Percentiles rank a stretch among this genome's conserved stretches.
Conservation (phyloP, 2,113 vertebrate species). For the Xenopus borealis region DNA sequence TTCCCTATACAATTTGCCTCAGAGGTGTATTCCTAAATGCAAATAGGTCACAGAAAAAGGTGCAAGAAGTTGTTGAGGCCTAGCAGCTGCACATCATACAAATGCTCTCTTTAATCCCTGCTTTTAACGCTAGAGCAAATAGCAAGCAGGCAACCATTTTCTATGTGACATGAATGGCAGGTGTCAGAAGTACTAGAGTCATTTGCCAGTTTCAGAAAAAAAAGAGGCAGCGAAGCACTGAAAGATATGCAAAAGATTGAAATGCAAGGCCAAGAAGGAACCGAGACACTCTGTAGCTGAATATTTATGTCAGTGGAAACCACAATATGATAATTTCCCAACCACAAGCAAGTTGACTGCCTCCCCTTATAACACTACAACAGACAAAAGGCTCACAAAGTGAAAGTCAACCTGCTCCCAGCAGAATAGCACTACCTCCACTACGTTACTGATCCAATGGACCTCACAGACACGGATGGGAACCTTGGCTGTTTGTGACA, state of each 20-base stretch:
- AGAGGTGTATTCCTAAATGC: too few relatives aligned
- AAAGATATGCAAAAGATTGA: not conserved
- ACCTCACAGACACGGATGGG: not conserved
- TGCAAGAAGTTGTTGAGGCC: too few relatives aligned
- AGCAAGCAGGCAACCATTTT: too few relatives aligned
- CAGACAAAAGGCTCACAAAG: constrained; percentile 31
- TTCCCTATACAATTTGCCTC: too few relatives aligned
- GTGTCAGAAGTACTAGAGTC: too few relatives aligned
- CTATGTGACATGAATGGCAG: too few relatives aligned
- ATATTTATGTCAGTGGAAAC: constrained; percentile 34
- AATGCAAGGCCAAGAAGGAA: constrained; percentile 23
- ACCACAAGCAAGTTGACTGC: constrained; percentile 35
- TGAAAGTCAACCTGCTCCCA: constrained; percentile 27
- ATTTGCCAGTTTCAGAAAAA: too few relatives aligned
- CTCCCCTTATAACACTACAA: constrained; percentile 30
- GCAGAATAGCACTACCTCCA: not conserved
- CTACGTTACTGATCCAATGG: constrained; percentile 1
- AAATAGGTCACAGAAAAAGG: too few relatives aligned
- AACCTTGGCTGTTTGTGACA: not conserved
- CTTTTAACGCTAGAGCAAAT: too few relatives aligned
- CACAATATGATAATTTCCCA: constrained; percentile 38
- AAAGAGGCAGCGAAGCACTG: not conserved
- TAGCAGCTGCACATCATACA: too few relatives aligned
- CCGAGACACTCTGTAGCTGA: constrained; percentile 31
- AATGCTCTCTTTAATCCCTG: too few relatives aligned